These are phyloP conservation scores for Craniophora ligustri DNA, from an alignment of 2,888 invertebrate species.

Conservation along the genomic window DNA sequence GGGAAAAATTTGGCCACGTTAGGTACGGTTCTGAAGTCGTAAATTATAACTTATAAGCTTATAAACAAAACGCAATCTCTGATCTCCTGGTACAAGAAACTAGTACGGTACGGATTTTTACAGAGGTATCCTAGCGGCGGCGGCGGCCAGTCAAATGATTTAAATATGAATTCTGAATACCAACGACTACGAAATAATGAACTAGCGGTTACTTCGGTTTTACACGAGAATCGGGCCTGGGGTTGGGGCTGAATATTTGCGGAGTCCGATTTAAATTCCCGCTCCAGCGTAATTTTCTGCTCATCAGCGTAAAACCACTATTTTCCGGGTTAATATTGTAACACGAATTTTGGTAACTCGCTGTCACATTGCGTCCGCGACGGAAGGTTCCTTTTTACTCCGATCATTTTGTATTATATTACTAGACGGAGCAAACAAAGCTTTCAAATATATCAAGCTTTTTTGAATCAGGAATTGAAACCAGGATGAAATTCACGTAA, in stretches of 20 bases:
- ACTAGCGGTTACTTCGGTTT: constrained; percentile 35
- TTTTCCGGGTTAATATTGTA: constrained; percentile 23
- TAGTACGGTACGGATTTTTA: neutral
- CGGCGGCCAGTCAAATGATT: constrained; percentile 20
- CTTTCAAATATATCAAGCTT: too few relatives aligned
- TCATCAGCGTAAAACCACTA: constrained; percentile 45
- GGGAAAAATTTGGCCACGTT: constrained; percentile 6
- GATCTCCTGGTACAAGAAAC: constrained; percentile 12
- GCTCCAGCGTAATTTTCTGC: constrained; percentile 34
- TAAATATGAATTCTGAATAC: constrained; percentile 28
- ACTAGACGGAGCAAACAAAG: neutral
- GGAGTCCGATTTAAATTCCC: constrained; percentile 34
- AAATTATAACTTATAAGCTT: constrained; percentile 14
- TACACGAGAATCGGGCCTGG: constrained; percentile 20
- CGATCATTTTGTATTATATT: neutral
- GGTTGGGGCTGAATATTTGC: constrained; percentile 36
- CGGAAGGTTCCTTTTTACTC: constrained; percentile 1
- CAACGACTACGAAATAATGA: constrained; percentile 32
- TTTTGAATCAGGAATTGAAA: too few relatives aligned
- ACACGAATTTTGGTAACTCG: constrained; percentile 23
- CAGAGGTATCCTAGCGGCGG: neutral
- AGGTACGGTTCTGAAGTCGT: constrained; percentile 22
- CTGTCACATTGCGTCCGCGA: constrained; percentile 14
- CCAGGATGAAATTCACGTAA: too few relatives aligned
- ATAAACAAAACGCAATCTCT: constrained; percentile 19